phyloP scores from a whole-genome alignment of 2,797 vertebrate species.

The Lemur catta region DNA sequence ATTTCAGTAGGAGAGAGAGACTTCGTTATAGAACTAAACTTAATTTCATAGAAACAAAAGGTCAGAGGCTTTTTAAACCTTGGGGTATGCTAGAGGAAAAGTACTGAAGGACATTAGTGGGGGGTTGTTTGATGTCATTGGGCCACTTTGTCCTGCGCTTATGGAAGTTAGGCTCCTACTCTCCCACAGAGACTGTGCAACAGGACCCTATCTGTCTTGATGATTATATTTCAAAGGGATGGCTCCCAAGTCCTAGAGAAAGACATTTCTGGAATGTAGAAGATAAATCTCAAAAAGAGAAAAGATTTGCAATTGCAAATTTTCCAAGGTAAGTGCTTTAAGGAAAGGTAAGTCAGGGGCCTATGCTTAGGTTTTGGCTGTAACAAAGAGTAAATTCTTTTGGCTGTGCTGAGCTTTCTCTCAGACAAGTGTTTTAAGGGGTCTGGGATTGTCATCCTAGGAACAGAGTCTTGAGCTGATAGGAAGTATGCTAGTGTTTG shows the following conservation, averaged over 20 bases:
- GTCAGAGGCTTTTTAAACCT: not conserved
- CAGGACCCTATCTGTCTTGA: not conserved
- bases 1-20: not conserved
- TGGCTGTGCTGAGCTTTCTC: not conserved
- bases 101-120: not conserved
- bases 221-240: conserved; percentile 14
- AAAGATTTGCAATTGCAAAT: not conserved
- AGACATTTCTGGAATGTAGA: conserved; percentile 34
- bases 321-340: conserved; percentile 30
- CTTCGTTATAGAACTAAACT: not conserved
- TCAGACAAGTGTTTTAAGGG: not conserved
- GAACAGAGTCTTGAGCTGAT: not conserved
- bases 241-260: conserved; percentile 21
- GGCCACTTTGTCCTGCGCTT: not conserved
- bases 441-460: not conserved
- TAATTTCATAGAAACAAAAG: not conserved
- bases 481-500: not conserved
- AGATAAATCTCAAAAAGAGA: conserved; percentile 31
- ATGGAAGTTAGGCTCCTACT: not conserved
- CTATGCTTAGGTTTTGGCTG: not conserved
- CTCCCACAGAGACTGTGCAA: not conserved
- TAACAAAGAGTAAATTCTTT: conserved; percentile 5
- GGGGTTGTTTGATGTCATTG: not conserved
- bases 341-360: not conserved
- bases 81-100: not conserved